A percentile compares a stretch with the other conserved stretches of the same genome.
Evolutionary conservation across 2,797 vertebrate species (phyloP).

Genomic region (Triplophysa bombifrons): DNA sequence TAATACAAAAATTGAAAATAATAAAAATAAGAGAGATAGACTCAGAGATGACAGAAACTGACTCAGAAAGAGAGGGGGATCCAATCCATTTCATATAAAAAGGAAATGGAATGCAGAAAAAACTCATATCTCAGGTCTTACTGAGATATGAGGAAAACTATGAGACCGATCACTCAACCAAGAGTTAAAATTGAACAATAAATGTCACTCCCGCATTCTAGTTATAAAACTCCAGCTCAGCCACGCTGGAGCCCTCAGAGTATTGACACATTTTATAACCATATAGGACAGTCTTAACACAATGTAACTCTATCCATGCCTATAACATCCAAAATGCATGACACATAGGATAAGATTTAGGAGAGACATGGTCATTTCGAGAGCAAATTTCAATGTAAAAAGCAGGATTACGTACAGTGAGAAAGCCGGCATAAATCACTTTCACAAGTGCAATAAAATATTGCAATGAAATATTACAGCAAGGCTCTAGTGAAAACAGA

Average conservation of each 20-base stretch:
- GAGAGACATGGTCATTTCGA: background rate
- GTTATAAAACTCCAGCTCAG: conserved; percentile 2
- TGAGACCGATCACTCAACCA: conserved; percentile 58
- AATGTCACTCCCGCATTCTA: conserved; percentile 31
- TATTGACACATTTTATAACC: conserved; percentile 14
- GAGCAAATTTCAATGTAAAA: conserved; percentile 48
- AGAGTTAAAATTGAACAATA: conserved; percentile 58
- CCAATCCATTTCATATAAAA: background rate
- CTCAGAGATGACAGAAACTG: background rate
- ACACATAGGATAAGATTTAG: background rate
- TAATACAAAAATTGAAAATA: too few species aligned
- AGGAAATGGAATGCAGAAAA: conserved; percentile 26
- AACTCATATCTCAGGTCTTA: conserved; percentile 9
- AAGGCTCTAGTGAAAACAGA: conserved; percentile 38
- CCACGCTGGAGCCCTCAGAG: conserved; percentile 4
- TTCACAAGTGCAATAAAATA: conserved; percentile 66
- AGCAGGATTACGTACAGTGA: conserved; percentile 28
- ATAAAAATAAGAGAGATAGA: conserved; percentile 29
- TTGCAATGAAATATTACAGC: conserved; percentile 63
- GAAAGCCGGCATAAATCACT: conserved; percentile 64
- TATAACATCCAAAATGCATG: background rate
- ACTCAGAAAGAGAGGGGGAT: too few species aligned
- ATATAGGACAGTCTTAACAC: background rate
- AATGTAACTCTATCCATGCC: conserved; percentile 20
- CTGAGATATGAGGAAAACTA: conserved; percentile 24